Base-by-base conservation (phyloP, 2,888 invertebrate genomes). In the Diaphora mendica region DNA sequence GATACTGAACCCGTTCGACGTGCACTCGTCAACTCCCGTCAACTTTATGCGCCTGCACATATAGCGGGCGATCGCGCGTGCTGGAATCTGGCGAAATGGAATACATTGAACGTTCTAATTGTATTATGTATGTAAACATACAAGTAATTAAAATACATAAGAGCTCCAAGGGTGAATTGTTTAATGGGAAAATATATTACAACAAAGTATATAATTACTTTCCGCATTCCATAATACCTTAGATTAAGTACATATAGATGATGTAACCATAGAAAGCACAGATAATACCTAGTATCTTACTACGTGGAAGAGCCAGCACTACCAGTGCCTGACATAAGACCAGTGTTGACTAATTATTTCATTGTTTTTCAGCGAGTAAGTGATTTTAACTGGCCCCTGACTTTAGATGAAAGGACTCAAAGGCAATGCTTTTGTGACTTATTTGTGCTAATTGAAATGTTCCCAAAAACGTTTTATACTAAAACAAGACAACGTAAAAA, bases 31-130 rank as follows among this genome's bases (percentile, higher is more conserved):
- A 83, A 76, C 77, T 83, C 67, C 44, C 68, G 84, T 82, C 84
- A 84, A 78, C 79, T 84, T 84, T 84, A 84, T 84, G 84, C 79
- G 77, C 77, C 70, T 67, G 79, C 72, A 69, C 73, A 69, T 64
- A 71, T 64, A 75, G 71, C 67, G 71, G 70, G 72, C 67, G 67
- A 72, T 55, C 74, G 82, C 83, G 76, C 83, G 83, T 83, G 83
- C 78, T 67, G 83, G 80, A 72, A 83, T 83, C 74, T 77, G 44
- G 55, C 55, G 68, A 68, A 68, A 68, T 15, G n/a, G 68, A 68
- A 68, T 68, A 68, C 17, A 35, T 68, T 68, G 51, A 35, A 4
- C 2, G 39, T 48, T 33, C 48, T 33, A 44, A 20, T 26, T 44
- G 26, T 44, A 20, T 44, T 66, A 66, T 66, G 17, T 33, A 48